Base-by-base conservation (phyloP, 92 coral and sea anemone genomes). In the Paramuricea clavata region DNA sequence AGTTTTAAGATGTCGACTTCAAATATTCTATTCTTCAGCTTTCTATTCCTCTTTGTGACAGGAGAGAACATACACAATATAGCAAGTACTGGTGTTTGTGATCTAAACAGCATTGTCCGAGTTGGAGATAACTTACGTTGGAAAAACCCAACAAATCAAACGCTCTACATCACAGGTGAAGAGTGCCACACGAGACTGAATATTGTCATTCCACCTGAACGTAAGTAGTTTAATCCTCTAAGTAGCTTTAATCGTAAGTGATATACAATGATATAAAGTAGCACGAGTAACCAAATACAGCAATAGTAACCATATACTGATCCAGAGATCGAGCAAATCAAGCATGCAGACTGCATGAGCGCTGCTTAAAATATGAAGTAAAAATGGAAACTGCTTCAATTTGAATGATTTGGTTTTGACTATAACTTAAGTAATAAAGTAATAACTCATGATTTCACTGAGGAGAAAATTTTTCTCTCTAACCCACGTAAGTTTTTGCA, bases 71-170 rank as follows among this genome's bases (percentile, higher is more conserved):
- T 79, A 42, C 72, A 61, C 69, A 41, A 32, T 17, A 3, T 61
- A 9, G 26, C 44, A 23, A 59, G 23, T 30, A 32, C 22, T 10
- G 36, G 34, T n/a, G 17, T 31, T 36, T 79, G 84, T 41, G 34
- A 42, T 41, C 72, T 79, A 1, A 44, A 79, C 10, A 27, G n/a
- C 6, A 59, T 17, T n/a, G 67, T 79, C 10, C 72, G 73, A 39
- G 31, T 59, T 36, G 84, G 84, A 35, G 73, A 79, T 28, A 21
- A 39, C 19, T 6, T 79, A 15, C 72, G 73, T 1, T 79, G 84
- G 84, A 39, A 19, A 60, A 79, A 57, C 59, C 72, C 84, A 79
- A 79, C 73, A 11, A 61, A 60, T 15, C 50, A 79, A 79, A 79
- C 36, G 7, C 19, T 79, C 54, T 41, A 41, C 73, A 44, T 79